Evolutionary conservation across 2,113 vertebrate species (phyloP).

Genomic region (Odocoileus virginianus): DNA sequence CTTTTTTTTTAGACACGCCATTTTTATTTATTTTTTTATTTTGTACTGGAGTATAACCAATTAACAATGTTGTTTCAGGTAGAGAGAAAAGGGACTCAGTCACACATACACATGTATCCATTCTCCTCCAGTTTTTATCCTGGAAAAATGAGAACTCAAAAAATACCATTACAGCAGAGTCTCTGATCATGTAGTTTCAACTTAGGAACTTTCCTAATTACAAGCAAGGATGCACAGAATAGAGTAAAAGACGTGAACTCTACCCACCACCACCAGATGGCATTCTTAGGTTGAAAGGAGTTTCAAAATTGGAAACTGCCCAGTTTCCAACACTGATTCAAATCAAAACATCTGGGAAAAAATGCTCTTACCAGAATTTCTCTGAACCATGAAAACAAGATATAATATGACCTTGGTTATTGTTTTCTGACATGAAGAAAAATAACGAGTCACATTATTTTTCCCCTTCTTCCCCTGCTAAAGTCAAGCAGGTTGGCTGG

Average conservation of each 20-base stretch:
- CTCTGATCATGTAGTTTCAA: neutral
- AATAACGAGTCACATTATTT: neutral
- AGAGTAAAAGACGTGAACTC: neutral
- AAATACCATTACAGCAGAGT: neutral
- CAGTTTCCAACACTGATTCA: neutral
- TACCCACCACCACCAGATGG: slow-evolving; percentile 46
- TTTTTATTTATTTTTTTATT: neutral
- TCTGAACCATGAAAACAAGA: neutral
- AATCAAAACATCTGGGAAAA: neutral
- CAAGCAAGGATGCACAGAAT: neutral
- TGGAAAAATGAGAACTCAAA: neutral
- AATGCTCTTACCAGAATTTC: neutral
- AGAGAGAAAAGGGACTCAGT: neutral
- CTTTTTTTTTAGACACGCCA: neutral
- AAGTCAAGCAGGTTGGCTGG: neutral
- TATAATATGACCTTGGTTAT: neutral
- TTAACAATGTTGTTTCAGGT: neutral
- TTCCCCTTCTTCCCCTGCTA: neutral
- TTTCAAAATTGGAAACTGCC: neutral
- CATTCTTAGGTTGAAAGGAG: neutral
- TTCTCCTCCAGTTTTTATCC: neutral
- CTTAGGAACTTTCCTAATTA: neutral
- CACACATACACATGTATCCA: neutral
- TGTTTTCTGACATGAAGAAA: slow-evolving; percentile 13
- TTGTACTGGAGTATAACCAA: neutral